Conservation (phyloP, 2,888 invertebrate genomes). For the Venustoraphidia nigricollis region DNA sequence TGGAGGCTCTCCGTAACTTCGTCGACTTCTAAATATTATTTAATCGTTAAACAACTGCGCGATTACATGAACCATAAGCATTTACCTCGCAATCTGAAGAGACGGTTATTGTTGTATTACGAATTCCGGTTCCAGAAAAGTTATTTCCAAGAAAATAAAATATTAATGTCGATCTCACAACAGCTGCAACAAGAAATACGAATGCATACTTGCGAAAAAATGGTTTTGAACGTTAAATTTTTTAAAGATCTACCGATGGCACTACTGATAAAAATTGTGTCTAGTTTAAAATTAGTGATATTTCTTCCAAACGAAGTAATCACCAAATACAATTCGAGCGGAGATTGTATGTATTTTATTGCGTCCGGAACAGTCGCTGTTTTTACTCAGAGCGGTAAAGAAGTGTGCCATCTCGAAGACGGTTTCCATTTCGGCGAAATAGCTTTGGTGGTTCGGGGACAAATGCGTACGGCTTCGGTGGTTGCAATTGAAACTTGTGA, state of each 20-base stretch:
- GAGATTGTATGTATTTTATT: slow-evolving; percentile 41
- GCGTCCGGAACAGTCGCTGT: slow-evolving; percentile 37
- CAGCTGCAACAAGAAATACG: slow-evolving; percentile 30
- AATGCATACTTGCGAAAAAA: slow-evolving; percentile 34
- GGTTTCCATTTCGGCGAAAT: slow-evolving; percentile 37
- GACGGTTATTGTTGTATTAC: slow-evolving; percentile 39
- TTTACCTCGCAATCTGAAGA: slow-evolving; percentile 33
- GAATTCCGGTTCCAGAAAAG: slow-evolving; percentile 38
- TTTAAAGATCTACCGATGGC: slow-evolving; percentile 33
- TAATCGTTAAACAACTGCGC: slow-evolving; percentile 35
- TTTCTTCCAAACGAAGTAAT: slow-evolving; percentile 37
- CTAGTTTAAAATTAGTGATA: slow-evolving; percentile 31
- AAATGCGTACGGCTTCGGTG: slow-evolving; percentile 24
- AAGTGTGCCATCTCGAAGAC: slow-evolving; percentile 35
- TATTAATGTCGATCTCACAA: slow-evolving; percentile 36
- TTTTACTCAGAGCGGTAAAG: slow-evolving; percentile 28
- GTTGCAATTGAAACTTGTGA: slow-evolving; percentile 27
- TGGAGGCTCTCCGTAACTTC: too few relatives aligned
- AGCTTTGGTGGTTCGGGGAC: slow-evolving; percentile 25
- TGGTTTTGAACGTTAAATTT: slow-evolving; percentile 37
- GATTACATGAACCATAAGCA: slow-evolving; percentile 42
- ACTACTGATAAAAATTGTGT: slow-evolving; percentile 32
- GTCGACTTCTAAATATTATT: slow-evolving; percentile 26
- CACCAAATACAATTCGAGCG: slow-evolving; percentile 30
- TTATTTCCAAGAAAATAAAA: slow-evolving; percentile 39